Conservation (phyloP, 2,113 vertebrate genomes). For the Gallinago paraguaiae region DNA sequence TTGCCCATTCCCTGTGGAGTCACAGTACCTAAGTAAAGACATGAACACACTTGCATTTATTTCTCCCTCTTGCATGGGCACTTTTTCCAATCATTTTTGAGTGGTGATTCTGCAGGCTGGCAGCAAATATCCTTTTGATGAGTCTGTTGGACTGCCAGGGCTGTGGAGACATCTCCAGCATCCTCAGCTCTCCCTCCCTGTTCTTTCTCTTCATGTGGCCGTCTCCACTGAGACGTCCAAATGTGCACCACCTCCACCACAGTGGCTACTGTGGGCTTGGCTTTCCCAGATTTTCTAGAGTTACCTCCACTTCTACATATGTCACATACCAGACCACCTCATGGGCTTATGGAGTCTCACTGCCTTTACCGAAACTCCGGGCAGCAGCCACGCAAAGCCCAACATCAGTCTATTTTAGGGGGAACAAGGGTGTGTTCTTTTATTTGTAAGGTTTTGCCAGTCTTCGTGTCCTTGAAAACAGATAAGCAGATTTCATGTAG, state of each 20-base stretch:
- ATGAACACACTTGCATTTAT: neutral
- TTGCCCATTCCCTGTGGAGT: neutral
- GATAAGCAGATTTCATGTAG: neutral
- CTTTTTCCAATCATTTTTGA: neutral
- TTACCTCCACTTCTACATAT: neutral
- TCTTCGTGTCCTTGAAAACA: neutral
- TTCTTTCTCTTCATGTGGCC: neutral
- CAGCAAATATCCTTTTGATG: neutral
- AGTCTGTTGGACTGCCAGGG: neutral
- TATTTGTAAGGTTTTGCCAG: neutral
- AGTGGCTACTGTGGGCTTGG: neutral
- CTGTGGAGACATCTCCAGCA: neutral
- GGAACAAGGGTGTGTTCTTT: neutral
- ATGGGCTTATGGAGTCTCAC: neutral
- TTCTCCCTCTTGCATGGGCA: neutral
- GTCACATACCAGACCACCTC: neutral
- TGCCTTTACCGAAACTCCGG: neutral
- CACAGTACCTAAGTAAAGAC: neutral
- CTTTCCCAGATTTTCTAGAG: neutral
- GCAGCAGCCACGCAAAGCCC: neutral
- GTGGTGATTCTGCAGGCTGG: neutral
- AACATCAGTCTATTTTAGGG: neutral
- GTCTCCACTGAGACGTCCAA: neutral
- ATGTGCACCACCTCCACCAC: neutral
- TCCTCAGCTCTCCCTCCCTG: neutral